Evolutionary conservation across 2,888 invertebrate species (phyloP).

Genomic region (Hydrotaea diabolus): DNA sequence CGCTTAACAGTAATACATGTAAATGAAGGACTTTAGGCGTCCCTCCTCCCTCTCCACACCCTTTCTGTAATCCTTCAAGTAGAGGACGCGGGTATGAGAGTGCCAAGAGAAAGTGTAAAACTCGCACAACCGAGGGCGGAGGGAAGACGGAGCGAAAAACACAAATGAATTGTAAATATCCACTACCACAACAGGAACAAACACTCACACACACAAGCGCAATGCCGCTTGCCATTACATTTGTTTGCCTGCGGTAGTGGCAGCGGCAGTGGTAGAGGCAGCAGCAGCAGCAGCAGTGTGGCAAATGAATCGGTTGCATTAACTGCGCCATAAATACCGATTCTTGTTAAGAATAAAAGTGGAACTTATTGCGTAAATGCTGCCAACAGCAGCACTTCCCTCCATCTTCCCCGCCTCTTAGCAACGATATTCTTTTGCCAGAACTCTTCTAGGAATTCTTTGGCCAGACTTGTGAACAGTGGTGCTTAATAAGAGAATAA

Average conservation of each 20-base stretch:
- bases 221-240: background rate
- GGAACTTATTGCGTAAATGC: slow-evolving; percentile 37
- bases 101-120: background rate
- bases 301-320: background rate
- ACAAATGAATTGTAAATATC: slow-evolving; percentile 35
- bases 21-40: background rate
- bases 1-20: slow-evolving; percentile 10
- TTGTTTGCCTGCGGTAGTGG: background rate
- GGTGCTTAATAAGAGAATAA: too few species aligned
- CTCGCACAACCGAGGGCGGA: background rate
- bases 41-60: background rate
- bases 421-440: too few species aligned
- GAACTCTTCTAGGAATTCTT: too few species aligned
- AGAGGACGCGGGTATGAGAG: background rate
- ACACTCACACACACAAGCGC: background rate
- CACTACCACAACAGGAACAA: background rate
- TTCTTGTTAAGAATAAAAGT: slow-evolving; percentile 43
- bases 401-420: too few species aligned
- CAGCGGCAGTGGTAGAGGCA: background rate
- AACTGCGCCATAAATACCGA: slow-evolving; percentile 47
- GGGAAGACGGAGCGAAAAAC: background rate
- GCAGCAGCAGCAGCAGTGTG: background rate
- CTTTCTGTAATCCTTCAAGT: too few species aligned
- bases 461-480: too few species aligned
- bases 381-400: too few species aligned